Evolutionary conservation across 2,797 vertebrate genomes (phyloP), one percentile per base, ranked within the genome.

Genomic region (Buceros bicornis): DNA sequence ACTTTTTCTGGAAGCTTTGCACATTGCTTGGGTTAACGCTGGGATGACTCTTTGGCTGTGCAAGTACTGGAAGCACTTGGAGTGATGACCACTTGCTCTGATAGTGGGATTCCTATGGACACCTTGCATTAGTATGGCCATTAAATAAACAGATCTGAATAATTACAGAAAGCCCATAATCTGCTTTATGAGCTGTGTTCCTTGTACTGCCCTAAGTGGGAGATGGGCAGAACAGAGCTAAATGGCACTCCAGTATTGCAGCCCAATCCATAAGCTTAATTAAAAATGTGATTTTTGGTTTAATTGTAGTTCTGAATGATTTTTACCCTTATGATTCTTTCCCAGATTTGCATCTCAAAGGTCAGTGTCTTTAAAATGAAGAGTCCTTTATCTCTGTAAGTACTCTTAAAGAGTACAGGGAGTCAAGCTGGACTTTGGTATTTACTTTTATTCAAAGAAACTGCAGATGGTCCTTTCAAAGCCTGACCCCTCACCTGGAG

Each of bases 21-120:
- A 12, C 3, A 0, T 61, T 64, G 31, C 11, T 65, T 61, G 50
- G 13, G 21, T 45, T 40, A 61, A 18, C 1, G 5, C 29, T 53
- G 37, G 61, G 33, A 6, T 11, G 54, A 14, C 16, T 45, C 35
- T 58, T 56, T 31, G 50, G 16, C 37, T 33, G 9, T 37, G 74
- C 26, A 15, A 17, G 56, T 58, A 13, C 43, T 47, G 54, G 42
- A 54, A 61, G 11, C 18, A 1, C 21, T 31, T 42, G 24, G 45
- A 67, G 37, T 25, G 35, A 61, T 0, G 18, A 33, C 19, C 29
- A 51, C 37, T 5, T 60, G 4, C 33, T 33, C 7, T 17, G 35
- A 35, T 6, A 69, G n/a, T 37, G 64, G 43, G 54, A 58, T 79
- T 82, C 74, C 25, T 40, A 14, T 53, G 66, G 64, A 70, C 40